phyloP scores from a whole-genome alignment of 2,113 vertebrate genomes.

The Leptodactylus fuscus region DNA sequence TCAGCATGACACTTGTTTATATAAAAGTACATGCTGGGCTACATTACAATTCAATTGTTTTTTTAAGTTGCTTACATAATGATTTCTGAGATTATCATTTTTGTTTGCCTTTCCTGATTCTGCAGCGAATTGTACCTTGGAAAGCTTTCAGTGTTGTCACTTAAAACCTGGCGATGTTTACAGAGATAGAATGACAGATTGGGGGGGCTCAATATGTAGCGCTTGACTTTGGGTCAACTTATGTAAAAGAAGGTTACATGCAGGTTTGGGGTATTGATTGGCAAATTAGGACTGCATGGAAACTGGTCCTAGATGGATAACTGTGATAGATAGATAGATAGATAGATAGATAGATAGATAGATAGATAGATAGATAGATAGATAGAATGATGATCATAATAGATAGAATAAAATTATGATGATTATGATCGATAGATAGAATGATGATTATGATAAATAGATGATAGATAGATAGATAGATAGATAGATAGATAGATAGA shows the following conservation, averaged over 20 bases:
- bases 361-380: constrained; percentile 3
- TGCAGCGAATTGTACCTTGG: not conserved
- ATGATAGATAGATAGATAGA: not conserved
- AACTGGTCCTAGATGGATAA: not conserved
- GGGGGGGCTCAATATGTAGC: not conserved
- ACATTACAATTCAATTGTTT: not conserved
- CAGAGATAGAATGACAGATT: not conserved
- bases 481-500: not conserved
- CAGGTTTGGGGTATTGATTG: not conserved
- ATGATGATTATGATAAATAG: not conserved
- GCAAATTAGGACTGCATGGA: not conserved
- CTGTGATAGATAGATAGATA: too few relatives aligned
- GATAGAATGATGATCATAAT: not conserved
- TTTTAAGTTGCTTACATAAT: constrained; percentile 27
- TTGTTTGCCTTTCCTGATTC: not conserved
- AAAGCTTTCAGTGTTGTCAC: constrained; percentile 8
- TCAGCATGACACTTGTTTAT: constrained; percentile 20
- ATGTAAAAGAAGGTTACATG: not conserved
- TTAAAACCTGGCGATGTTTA: constrained; percentile 3
- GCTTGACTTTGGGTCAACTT: not conserved
- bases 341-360: constrained; percentile 3
- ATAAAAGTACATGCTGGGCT: not conserved
- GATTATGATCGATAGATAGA: not conserved
- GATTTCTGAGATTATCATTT: constrained; percentile 25
- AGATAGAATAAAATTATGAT: not conserved